Percentiles rank a stretch among this genome's conserved stretches.
Conservation (phyloP, 2,113 vertebrate genomes). For the Hystrix cristata region DNA sequence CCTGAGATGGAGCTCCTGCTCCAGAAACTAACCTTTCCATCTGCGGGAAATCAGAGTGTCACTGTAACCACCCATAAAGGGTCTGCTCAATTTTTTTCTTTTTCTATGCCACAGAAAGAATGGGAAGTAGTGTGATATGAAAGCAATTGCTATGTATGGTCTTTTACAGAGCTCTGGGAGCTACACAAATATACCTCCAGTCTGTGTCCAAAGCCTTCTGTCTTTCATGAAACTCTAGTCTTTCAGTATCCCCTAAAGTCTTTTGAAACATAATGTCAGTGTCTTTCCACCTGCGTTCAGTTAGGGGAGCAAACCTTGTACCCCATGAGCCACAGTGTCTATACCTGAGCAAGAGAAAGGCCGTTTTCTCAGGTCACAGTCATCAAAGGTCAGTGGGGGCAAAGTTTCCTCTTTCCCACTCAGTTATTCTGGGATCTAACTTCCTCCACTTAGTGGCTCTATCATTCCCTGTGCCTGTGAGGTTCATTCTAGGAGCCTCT, state of each 20-base stretch:
- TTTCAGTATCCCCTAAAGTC: not conserved
- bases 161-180: not conserved
- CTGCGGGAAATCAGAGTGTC: not conserved
- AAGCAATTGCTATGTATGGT: not conserved
- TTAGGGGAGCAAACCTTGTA: not conserved
- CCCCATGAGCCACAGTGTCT: not conserved
- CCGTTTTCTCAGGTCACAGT: not conserved
- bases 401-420: not conserved
- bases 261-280: constrained; percentile 6
- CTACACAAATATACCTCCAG: not conserved
- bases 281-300: not conserved
- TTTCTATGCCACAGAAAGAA: not conserved
- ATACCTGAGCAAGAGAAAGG: not conserved
- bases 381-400: not conserved
- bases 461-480: not conserved
- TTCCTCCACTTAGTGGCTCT: not conserved
- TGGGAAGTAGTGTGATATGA: not conserved
- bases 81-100: not conserved
- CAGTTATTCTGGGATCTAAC: not conserved
- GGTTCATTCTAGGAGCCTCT: not conserved
- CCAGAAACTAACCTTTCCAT: not conserved
- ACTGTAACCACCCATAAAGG: not conserved
- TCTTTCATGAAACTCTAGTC: not conserved
- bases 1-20: not conserved
- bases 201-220: not conserved